phyloP scores from a whole-genome alignment of 2,113 vertebrate genomes.

The Caracal caracal region DNA sequence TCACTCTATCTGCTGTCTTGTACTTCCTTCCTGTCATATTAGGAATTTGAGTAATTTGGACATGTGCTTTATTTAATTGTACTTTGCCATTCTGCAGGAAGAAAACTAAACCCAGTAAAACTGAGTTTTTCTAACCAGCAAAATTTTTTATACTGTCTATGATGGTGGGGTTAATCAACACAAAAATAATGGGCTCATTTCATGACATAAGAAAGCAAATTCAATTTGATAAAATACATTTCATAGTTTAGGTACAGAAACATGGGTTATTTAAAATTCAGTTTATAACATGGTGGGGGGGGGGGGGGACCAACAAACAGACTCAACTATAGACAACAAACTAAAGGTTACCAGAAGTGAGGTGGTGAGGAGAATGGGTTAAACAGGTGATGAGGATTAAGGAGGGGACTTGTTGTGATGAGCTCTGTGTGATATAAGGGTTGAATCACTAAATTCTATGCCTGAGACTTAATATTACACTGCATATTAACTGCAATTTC shows the following conservation, averaged over 20 bases:
- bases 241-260: neutral
- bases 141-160: neutral
- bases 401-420: neutral
- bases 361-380: neutral
- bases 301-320: neutral
- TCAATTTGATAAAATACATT: neutral
- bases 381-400: neutral
- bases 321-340: neutral
- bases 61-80: neutral
- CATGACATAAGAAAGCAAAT: neutral
- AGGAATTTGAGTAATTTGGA: neutral
- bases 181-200: neutral
- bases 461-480: neutral
- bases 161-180: neutral
- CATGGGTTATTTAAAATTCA: neutral
- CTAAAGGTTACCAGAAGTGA: neutral
- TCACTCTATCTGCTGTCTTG: neutral
- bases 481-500: neutral
- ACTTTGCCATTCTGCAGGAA: neutral
- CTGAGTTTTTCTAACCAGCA: neutral
- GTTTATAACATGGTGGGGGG: neutral
- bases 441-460: neutral
- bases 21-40: neutral
- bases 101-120: neutral
- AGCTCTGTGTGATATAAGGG: neutral